These are phyloP conservation scores for Pollicipes pollicipes DNA, from an alignment of 1,140 invertebrate species.

Conservation along the genomic window DNA sequence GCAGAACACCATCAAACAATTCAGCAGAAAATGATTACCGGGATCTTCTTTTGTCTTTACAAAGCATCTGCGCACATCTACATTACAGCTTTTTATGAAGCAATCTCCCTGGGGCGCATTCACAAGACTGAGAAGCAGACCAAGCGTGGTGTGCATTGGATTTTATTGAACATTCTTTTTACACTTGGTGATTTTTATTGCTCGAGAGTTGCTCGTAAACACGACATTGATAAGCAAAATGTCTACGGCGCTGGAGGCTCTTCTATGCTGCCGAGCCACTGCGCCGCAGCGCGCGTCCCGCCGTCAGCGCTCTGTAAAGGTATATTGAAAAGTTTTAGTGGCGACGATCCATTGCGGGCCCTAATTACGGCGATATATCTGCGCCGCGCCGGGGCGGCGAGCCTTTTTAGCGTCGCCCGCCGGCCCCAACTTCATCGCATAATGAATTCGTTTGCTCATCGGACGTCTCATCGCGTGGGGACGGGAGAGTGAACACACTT, in stretches of 20 bases:
- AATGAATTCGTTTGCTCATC: background rate
- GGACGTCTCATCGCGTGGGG: background rate
- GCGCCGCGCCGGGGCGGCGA: too few species aligned
- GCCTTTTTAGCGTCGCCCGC: background rate
- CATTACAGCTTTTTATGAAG: background rate
- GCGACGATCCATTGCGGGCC: background rate
- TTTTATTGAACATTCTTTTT: background rate
- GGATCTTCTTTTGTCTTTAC: too few species aligned
- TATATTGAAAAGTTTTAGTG: background rate
- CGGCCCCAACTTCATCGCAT: conserved; percentile 1
- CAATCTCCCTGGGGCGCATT: too few species aligned
- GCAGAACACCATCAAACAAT: too few species aligned
- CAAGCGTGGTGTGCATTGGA: background rate
- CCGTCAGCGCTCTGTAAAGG: background rate
- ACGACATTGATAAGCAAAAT: background rate
- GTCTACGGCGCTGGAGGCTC: background rate
- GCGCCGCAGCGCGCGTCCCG: too few species aligned
- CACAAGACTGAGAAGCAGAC: background rate
- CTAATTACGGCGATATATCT: background rate
- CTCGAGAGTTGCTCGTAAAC: background rate
- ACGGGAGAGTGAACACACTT: background rate
- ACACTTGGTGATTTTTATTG: background rate
- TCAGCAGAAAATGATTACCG: too few species aligned
- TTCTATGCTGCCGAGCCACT: too few species aligned
- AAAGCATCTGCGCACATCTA: too few species aligned